phyloP scores from a whole-genome alignment of 2,888 invertebrate species.

The Altica lythri region DNA sequence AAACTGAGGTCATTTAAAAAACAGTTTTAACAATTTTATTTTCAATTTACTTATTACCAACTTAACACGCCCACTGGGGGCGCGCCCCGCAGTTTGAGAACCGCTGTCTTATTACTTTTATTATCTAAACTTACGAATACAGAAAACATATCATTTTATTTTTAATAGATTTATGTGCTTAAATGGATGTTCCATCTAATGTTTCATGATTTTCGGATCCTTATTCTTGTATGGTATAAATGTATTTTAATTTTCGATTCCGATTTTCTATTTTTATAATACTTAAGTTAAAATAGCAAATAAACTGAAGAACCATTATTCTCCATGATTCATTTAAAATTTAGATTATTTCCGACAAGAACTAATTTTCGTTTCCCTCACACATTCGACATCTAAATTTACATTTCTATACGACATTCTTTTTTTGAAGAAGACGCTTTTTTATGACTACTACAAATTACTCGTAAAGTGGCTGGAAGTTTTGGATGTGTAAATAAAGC shows the following conservation, averaged over 20 bases:
- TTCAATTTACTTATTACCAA: too few species aligned
- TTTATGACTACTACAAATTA: constrained; percentile 28
- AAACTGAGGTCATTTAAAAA: too few species aligned
- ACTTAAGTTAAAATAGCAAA: neutral
- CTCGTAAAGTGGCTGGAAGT: constrained; percentile 28
- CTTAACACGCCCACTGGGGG: too few species aligned
- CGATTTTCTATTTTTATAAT: constrained; percentile 6
- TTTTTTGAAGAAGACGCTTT: constrained; percentile 20
- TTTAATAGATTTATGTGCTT: too few species aligned
- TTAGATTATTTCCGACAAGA: constrained; percentile 25
- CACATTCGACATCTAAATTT: constrained; percentile 23
- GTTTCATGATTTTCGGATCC: too few species aligned
- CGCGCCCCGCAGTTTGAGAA: too few species aligned
- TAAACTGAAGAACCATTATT: constrained; percentile 8
- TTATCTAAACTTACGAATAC: too few species aligned
- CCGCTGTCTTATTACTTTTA: too few species aligned
- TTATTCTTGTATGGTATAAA: too few species aligned
- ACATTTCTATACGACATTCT: constrained; percentile 26
- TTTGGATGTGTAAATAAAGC: constrained; percentile 27
- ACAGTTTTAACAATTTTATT: too few species aligned
- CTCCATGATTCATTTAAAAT: constrained; percentile 19
- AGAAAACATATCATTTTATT: too few species aligned
- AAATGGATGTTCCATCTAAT: too few species aligned
- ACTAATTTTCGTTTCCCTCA: constrained; percentile 19
- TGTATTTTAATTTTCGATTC: constrained; percentile 8